Evolutionary conservation across 2,888 invertebrate species (phyloP).

Genomic region (Mythimna vitellina): DNA sequence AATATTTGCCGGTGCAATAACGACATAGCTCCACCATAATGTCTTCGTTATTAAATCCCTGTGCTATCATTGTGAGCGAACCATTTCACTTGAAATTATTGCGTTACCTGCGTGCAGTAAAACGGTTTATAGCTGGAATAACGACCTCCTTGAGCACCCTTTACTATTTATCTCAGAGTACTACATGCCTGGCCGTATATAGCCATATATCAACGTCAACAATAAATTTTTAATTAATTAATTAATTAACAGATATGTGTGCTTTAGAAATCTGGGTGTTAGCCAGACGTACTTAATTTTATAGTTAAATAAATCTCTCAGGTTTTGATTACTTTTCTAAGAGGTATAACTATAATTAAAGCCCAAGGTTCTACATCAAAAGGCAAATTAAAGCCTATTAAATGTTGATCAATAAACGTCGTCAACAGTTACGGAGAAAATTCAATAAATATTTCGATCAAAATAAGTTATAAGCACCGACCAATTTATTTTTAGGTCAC

Average conservation of each 20-base stretch:
- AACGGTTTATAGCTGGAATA: conserved; percentile 70
- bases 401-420: conserved; percentile 21
- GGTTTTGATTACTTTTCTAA: conserved; percentile 15
- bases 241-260: conserved; percentile 36
- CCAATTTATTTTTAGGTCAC: conserved; percentile 36
- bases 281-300: conserved; percentile 17
- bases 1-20: neutral
- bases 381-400: conserved; percentile 19
- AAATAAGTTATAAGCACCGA: conserved; percentile 15
- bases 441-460: conserved; percentile 8
- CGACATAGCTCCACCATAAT: conserved; percentile 16
- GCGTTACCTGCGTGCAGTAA: conserved; percentile 65
- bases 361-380: conserved; percentile 29
- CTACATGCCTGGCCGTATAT: conserved; percentile 52
- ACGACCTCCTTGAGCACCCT: conserved; percentile 66
- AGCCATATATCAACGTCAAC: conserved; percentile 53
- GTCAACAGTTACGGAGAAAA: conserved; percentile 13
- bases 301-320: conserved; percentile 11
- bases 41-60: conserved; percentile 57
- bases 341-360: conserved; percentile 6
- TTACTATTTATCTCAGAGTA: conserved; percentile 65
- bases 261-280: conserved; percentile 27
- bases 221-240: conserved; percentile 58
- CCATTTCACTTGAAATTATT: conserved; percentile 47
- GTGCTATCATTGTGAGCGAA: conserved; percentile 49